Evolutionary conservation across 2,888 invertebrate genomes (phyloP).

Genomic region (Drepana falcataria): DNA sequence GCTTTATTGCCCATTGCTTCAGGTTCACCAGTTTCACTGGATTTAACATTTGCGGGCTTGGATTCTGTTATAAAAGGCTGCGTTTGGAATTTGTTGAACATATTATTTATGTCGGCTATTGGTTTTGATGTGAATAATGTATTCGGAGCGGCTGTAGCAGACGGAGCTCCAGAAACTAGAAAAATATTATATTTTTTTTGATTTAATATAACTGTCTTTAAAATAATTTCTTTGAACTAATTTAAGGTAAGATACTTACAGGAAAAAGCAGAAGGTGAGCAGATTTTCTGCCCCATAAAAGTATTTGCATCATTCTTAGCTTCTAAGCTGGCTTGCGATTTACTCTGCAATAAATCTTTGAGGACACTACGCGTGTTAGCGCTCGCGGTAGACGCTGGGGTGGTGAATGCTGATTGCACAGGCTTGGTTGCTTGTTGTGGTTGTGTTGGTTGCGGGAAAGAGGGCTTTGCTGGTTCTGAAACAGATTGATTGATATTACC

Average conservation of each 20-base stretch:
- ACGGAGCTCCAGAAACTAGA: constrained; percentile 27
- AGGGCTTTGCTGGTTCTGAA: constrained; percentile 27
- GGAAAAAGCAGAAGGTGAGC: constrained; percentile 52
- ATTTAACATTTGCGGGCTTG: constrained; percentile 30
- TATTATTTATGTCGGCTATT: constrained; percentile 42
- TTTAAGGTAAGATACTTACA: constrained; percentile 33
- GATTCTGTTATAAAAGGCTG: constrained; percentile 28
- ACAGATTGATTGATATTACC: constrained; percentile 3
- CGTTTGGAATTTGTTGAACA: constrained; percentile 48
- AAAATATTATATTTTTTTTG: constrained; percentile 1
- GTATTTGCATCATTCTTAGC: constrained; percentile 38
- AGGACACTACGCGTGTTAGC: constrained; percentile 43
- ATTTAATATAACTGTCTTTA: background rate
- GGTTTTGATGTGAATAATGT: constrained; percentile 50
- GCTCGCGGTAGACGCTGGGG: constrained; percentile 16
- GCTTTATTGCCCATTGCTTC: constrained; percentile 19
- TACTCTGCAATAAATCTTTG: constrained; percentile 48
- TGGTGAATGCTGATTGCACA: constrained; percentile 9
- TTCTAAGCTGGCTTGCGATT: constrained; percentile 30
- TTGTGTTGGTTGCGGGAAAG: constrained; percentile 10
- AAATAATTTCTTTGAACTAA: too few relatives aligned
- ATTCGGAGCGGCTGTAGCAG: constrained; percentile 27
- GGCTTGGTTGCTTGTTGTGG: constrained; percentile 8
- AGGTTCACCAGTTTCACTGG: constrained; percentile 60
- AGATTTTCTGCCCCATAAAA: constrained; percentile 68